Evolutionary conservation across 2,888 invertebrate species (phyloP).

Genomic region (Caenorhabditis sp.): DNA sequence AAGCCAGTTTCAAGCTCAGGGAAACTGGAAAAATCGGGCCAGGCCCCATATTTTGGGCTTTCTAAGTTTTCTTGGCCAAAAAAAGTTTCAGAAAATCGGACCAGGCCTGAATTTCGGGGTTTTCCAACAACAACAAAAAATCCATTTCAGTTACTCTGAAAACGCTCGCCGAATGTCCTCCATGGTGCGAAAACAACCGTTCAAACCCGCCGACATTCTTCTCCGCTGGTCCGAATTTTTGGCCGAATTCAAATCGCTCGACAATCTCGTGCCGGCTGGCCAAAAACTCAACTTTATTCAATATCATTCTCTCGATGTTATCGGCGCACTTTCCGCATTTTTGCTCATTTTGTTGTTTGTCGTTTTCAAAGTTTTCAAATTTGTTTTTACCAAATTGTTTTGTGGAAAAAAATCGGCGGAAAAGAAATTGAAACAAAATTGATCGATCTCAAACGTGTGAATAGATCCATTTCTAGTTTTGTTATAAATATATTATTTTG

Average conservation of each 20-base stretch:
- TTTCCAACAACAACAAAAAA: no score
- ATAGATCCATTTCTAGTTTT: no score
- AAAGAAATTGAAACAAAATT: neutral
- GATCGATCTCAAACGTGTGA: no score
- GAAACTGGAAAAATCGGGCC: no score
- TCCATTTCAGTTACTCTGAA: slow-evolving; percentile 40
- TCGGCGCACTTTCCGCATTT: slow-evolving; percentile 31
- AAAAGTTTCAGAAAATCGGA: no score
- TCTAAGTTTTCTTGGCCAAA: no score
- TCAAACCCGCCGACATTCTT: slow-evolving; percentile 50
- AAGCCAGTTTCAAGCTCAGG: no score
- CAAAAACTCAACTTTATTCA: slow-evolving; percentile 52
- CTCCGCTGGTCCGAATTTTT: slow-evolving; percentile 56
- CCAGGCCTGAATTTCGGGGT: no score
- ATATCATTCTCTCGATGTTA: slow-evolving; percentile 56
- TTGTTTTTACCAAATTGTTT: neutral
- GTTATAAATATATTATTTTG: no score
- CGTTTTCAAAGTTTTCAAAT: neutral
- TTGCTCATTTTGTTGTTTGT: slow-evolving; percentile 24
- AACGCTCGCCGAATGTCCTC: slow-evolving; percentile 42
- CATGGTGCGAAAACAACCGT: slow-evolving; percentile 56
- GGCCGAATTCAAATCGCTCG: slow-evolving; percentile 54
- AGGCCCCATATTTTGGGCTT: no score
- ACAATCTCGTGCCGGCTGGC: slow-evolving; percentile 50
- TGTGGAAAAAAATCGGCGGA: neutral